These are phyloP conservation scores for Scomber scombrus DNA, from an alignment of 2,113 vertebrate species.

Conservation along the genomic window DNA sequence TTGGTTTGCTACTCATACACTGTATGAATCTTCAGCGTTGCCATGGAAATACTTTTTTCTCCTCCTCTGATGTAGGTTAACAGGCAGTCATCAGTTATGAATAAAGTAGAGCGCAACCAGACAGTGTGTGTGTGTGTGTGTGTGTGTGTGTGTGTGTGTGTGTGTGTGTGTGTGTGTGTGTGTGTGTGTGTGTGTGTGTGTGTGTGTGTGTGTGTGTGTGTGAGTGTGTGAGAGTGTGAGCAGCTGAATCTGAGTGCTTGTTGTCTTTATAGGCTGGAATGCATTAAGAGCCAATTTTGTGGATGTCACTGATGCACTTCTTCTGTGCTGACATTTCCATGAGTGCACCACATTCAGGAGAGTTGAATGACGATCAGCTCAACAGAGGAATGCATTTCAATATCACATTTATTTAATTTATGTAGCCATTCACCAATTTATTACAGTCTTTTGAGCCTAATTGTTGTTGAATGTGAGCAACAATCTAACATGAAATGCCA, in stretches of 20 bases:
- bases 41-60: conserved; percentile 35
- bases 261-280: conserved; percentile 18
- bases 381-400: background rate
- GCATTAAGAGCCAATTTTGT: conserved; percentile 13
- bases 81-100: conserved; percentile 36
- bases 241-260: background rate
- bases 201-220: conserved; percentile 11
- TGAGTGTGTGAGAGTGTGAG: too few relatives aligned
- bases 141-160: too few relatives aligned
- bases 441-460: background rate
- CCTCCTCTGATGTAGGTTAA: conserved; percentile 51
- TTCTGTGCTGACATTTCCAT: conserved; percentile 40
- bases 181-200: too few relatives aligned
- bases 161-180: conserved; percentile 11
- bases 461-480: background rate
- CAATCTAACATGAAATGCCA: background rate
- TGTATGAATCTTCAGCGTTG: conserved; percentile 37
- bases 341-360: background rate
- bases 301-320: conserved; percentile 27
- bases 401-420: background rate
- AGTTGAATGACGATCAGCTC: background rate
- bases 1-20: conserved; percentile 2
- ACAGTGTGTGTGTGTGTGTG: background rate
- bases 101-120: conserved; percentile 22
- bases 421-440: background rate